These are phyloP conservation scores for Microcebus griseorufus DNA, from an alignment of 2,113 vertebrate genomes.

Conservation along the genomic window DNA sequence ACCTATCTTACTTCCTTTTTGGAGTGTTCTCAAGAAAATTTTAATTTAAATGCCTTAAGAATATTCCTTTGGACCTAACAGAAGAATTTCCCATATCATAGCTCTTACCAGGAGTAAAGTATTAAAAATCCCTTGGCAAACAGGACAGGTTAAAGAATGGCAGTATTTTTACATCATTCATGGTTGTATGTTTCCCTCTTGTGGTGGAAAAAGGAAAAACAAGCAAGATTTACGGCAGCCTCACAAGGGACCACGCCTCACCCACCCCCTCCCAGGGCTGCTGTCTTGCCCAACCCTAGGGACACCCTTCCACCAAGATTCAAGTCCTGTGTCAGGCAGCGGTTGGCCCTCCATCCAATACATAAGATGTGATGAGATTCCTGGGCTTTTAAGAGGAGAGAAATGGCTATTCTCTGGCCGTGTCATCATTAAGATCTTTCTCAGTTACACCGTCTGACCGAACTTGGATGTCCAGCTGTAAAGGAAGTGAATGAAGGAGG, in stretches of 20 bases:
- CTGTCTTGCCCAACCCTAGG: fast-evolving
- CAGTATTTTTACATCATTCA: conserved; percentile 16
- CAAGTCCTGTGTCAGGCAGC: neutral
- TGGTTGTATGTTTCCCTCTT: conserved; percentile 83
- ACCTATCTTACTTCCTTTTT: neutral
- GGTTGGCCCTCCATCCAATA: neutral
- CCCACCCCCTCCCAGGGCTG: neutral
- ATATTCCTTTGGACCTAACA: neutral
- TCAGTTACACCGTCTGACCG: neutral
- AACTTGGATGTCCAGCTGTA: neutral
- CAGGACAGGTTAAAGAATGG: neutral
- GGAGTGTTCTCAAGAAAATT: neutral
- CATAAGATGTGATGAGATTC: neutral
- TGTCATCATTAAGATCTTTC: neutral
- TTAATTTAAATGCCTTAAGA: neutral
- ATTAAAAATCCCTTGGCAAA: neutral
- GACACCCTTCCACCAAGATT: neutral
- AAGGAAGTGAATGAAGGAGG: neutral
- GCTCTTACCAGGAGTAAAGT: neutral
- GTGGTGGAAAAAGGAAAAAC: conserved; percentile 76
- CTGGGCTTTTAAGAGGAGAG: neutral
- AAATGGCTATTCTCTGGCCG: neutral
- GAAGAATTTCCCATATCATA: neutral
- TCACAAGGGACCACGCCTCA: neutral
- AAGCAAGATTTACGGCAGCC: neutral